These are phyloP conservation scores for Pyxicephalus adspersus DNA, from an alignment of 2,113 vertebrate genomes.

Conservation along the genomic window DNA sequence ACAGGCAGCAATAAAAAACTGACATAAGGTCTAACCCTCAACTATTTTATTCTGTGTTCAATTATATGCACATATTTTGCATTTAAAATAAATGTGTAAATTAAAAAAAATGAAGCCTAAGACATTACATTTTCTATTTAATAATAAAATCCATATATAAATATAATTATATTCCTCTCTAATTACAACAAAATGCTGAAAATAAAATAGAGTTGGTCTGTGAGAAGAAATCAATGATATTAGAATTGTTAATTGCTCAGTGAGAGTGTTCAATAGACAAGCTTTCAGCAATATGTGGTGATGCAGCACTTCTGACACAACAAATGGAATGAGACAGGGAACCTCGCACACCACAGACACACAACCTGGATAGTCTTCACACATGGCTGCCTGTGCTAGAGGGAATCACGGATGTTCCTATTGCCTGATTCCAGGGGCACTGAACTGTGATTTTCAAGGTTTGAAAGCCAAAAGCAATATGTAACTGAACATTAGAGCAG, in stretches of 20 bases:
- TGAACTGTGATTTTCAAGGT: constrained; percentile 1
- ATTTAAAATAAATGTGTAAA: too few relatives aligned
- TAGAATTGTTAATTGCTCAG: constrained; percentile 27
- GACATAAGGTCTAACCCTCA: too few relatives aligned
- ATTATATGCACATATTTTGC: too few relatives aligned
- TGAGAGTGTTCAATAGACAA: background rate
- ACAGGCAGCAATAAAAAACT: too few relatives aligned
- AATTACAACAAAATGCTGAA: background rate
- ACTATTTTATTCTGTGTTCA: too few relatives aligned
- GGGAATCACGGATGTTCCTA: background rate
- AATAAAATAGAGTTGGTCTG: background rate
- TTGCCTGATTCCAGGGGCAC: background rate
- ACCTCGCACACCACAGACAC: background rate
- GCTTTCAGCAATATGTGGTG: constrained; percentile 14
- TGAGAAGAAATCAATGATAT: constrained; percentile 23
- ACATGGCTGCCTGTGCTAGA: constrained; percentile 31
- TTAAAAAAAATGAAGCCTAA: background rate
- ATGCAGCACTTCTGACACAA: constrained; percentile 9
- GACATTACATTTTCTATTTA: background rate
- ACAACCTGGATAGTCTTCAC: constrained; percentile 30
- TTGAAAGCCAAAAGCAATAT: constrained; percentile 17
- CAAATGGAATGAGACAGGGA: constrained; percentile 17
- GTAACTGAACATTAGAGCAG: constrained; percentile 2
- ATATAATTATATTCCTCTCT: too few relatives aligned
- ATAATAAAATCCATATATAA: too few relatives aligned